Conservation (phyloP, 2,797 vertebrate species). For the Craterocephalus amniculus region DNA sequence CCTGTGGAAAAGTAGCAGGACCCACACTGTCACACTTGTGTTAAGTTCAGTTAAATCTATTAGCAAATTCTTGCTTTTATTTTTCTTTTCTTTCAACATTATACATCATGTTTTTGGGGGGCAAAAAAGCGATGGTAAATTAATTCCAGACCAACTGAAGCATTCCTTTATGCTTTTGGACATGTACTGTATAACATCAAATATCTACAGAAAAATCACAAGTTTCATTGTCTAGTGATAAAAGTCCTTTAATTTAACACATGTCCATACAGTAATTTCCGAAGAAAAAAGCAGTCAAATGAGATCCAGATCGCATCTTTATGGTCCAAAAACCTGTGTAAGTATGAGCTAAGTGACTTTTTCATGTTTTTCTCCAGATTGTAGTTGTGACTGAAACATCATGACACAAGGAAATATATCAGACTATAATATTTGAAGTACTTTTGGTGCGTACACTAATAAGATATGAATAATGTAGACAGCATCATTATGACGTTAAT, state of each 20-base stretch:
- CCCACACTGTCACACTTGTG: too few species aligned
- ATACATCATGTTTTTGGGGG: too few species aligned
- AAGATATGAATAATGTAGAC: conserved; percentile 22
- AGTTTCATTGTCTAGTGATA: conserved; percentile 36
- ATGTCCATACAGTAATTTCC: conserved; percentile 56
- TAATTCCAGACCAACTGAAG: too few species aligned
- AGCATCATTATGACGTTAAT: conserved; percentile 10
- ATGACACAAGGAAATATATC: conserved; percentile 54
- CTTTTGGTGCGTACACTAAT: conserved; percentile 29
- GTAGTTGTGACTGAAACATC: conserved; percentile 61
- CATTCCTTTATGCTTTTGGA: too few species aligned
- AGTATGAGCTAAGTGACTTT: conserved; percentile 69
- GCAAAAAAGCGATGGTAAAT: too few species aligned
- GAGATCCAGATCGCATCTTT: conserved; percentile 62
- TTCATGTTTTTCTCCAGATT: conserved; percentile 52
- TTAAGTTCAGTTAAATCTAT: too few species aligned
- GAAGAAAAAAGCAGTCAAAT: conserved; percentile 63
- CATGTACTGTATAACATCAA: conserved; percentile 19
- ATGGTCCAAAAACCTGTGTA: conserved; percentile 59
- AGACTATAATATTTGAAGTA: conserved; percentile 25
- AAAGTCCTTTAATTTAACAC: conserved; percentile 51
- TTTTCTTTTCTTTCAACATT: too few species aligned
- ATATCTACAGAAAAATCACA: conserved; percentile 37
- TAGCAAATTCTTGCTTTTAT: too few species aligned
- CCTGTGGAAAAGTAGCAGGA: too few species aligned